These are phyloP conservation scores for Meandrusa payeni DNA, from an alignment of 2,888 invertebrate genomes.

Conservation along the genomic window DNA sequence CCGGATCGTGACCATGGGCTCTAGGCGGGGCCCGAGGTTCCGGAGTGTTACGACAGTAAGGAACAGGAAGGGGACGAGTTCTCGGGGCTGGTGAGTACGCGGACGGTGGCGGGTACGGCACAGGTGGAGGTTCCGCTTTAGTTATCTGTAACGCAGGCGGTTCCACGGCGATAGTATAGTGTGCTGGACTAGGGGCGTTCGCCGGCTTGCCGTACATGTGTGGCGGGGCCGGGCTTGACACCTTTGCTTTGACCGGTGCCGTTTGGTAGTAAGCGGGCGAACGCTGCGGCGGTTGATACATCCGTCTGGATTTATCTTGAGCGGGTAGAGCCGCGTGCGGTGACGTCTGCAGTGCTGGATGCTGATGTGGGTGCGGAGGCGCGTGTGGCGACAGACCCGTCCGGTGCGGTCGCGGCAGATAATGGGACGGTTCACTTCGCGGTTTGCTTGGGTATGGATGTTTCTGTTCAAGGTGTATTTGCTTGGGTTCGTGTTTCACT, in stretches of 20 bases:
- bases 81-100: constrained; percentile 58
- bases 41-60: constrained; percentile 74
- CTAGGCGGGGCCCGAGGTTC: constrained; percentile 67
- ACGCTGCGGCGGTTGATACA: constrained; percentile 64
- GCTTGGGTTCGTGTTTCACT: constrained; percentile 88
- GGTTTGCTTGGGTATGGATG: constrained; percentile 81
- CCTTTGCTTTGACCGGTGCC: constrained; percentile 82
- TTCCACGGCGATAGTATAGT: constrained; percentile 62
- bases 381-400: constrained; percentile 77
- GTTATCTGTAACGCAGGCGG: constrained; percentile 78
- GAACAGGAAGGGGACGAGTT: constrained; percentile 78
- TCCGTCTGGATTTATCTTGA: constrained; percentile 49
- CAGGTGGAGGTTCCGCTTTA: constrained; percentile 74
- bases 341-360: constrained; percentile 69
- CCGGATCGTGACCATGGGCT: constrained; percentile 51
- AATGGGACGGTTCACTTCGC: constrained; percentile 78
- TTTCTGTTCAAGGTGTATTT: constrained; percentile 81
- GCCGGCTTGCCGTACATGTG: constrained; percentile 86
- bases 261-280: constrained; percentile 75
- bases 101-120: constrained; percentile 68
- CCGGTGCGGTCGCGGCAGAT: constrained; percentile 74
- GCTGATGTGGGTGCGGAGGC: constrained; percentile 70
- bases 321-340: constrained; percentile 56
- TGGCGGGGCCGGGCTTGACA: constrained; percentile 88
- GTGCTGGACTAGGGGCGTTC: constrained; percentile 70